These are phyloP conservation scores for Actinostola sp. DNA, from an alignment of 92 coral and sea anemone genomes.

Conservation along the genomic window DNA sequence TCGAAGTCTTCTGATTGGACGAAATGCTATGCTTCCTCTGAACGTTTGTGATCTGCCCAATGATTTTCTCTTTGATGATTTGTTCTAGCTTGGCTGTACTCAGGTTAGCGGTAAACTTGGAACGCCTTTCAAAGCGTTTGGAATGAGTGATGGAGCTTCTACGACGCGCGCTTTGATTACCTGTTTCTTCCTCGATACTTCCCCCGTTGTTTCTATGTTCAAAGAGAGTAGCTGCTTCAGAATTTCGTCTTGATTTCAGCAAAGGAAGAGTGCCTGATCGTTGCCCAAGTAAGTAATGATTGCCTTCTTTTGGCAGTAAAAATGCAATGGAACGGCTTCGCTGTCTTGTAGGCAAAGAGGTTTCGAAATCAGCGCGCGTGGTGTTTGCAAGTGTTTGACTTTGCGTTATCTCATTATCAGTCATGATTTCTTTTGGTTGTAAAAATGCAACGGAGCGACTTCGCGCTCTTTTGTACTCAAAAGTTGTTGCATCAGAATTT, in stretches of 20 bases:
- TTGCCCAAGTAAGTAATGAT: not conserved
- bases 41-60: conserved; percentile 22
- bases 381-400: too few relatives aligned
- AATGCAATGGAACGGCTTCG: not conserved
- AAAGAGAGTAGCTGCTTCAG: not conserved
- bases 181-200: not conserved
- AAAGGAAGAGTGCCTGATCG: not conserved
- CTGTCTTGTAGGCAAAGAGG: too few relatives aligned
- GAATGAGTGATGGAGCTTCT: not conserved
- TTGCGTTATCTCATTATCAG: too few relatives aligned
- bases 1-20: conserved; percentile 49
- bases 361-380: too few relatives aligned
- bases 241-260: conserved; percentile 3
- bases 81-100: conserved; percentile 26
- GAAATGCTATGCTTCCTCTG: conserved; percentile 34
- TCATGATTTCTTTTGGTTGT: too few relatives aligned
- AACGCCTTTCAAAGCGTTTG: conserved; percentile 2
- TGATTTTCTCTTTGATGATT: conserved; percentile 28
- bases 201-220: not conserved
- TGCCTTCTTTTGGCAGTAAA: not conserved
- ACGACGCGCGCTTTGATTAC: not conserved
- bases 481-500: too few relatives aligned
- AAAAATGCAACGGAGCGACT: too few relatives aligned
- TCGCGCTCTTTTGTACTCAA: too few relatives aligned
- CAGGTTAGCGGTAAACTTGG: not conserved